Conservation (phyloP, 2,113 vertebrate species). For the Megaleporinus macrocephalus region DNA sequence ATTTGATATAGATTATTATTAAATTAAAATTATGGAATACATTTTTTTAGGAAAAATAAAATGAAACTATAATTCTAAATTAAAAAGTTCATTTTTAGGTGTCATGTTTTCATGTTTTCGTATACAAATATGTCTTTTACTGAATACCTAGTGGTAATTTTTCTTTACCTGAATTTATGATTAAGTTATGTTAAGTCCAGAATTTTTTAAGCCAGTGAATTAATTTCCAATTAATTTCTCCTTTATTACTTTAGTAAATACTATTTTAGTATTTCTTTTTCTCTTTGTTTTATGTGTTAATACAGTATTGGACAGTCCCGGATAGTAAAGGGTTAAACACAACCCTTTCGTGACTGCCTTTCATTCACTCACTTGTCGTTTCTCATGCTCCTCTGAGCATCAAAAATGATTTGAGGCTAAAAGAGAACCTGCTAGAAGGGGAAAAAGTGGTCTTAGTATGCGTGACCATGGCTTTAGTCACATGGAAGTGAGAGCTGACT, state of each 20-base stretch:
- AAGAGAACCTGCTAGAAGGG: conserved; percentile 53
- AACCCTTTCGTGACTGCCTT: conserved; percentile 24
- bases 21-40: no score
- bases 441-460: conserved; percentile 44
- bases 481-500: conserved; percentile 62
- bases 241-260: neutral
- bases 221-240: neutral
- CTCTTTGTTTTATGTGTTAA: neutral
- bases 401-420: conserved; percentile 41
- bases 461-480: conserved; percentile 62
- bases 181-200: no score
- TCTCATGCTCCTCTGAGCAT: conserved; percentile 49
- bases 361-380: conserved; percentile 52
- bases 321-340: conserved; percentile 4
- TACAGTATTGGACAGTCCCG: neutral
- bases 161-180: no score
- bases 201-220: neutral
- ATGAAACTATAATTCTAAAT: no score
- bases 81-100: no score
- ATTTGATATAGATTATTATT: no score
- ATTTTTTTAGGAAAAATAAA: no score
- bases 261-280: neutral
- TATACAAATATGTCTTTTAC: no score
- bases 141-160: no score
- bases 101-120: no score